Evolutionary conservation across 92 coral and sea anemone genomes (phyloP).

Genomic region (Heliopora coerulea): DNA sequence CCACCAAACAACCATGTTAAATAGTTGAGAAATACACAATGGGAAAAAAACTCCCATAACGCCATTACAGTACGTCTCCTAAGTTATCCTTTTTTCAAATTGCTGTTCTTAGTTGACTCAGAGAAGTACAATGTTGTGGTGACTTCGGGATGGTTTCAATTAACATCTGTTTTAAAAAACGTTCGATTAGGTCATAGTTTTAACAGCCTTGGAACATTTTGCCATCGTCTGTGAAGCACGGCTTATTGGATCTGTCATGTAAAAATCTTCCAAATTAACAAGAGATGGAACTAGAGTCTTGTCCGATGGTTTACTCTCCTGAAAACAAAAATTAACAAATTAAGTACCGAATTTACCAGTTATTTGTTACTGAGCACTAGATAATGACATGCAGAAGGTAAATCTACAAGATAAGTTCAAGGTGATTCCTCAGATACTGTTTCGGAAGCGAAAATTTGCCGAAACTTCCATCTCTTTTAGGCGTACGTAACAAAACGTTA

Average conservation of each 20-base stretch:
- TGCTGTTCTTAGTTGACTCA: neutral
- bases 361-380: no score
- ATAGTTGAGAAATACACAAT: neutral
- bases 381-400: no score
- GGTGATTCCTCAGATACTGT: no score
- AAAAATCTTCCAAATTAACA: conserved; percentile 87
- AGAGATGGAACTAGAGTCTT: conserved; percentile 67
- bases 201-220: conserved; percentile 85
- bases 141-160: no score
- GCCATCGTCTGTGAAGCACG: conserved; percentile 99
- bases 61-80: neutral
- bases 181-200: conserved; percentile 66
- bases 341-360: no score
- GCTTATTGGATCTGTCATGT: conserved; percentile 97
- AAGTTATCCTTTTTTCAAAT: neutral
- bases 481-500: no score
- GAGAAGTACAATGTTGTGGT: no score
- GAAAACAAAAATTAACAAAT: neutral
- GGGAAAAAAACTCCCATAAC: neutral
- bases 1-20: neutral
- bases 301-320: conserved; percentile 70
- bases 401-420: no score
- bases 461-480: no score
- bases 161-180: neutral
- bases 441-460: no score